A percentile compares a stretch with the other conserved stretches of the same genome.
Conservation (phyloP, 2,113 vertebrate genomes). For the Rissa tridactyla region DNA sequence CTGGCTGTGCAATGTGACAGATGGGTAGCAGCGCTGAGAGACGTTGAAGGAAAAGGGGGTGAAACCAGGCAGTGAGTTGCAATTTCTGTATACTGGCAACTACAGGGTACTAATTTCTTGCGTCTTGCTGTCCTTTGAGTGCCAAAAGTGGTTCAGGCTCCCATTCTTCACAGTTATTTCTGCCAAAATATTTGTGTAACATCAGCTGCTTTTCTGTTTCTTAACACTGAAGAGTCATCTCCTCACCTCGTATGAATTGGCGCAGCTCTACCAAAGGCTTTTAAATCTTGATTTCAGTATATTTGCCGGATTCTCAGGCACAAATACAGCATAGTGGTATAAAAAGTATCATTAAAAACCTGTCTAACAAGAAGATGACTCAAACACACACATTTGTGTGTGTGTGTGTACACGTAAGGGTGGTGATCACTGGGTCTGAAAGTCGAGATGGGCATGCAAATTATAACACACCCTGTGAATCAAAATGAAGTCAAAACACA, state of each 20-base stretch:
- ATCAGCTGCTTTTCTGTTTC: not conserved
- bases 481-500: not conserved
- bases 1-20: not conserved
- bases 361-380: not conserved
- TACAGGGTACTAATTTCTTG: not conserved
- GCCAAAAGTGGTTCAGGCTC: not conserved
- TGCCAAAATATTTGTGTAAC: not conserved
- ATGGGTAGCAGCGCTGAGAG: not conserved
- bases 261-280: not conserved
- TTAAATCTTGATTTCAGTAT: not conserved
- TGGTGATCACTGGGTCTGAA: not conserved
- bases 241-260: not conserved
- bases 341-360: not conserved
- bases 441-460: not conserved
- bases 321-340: not conserved
- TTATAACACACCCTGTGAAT: not conserved
- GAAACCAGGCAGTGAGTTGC: not conserved
- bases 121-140: not conserved
- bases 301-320: not conserved
- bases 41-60: not conserved
- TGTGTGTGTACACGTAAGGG: not conserved
- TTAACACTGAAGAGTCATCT: not conserved
- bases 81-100: not conserved
- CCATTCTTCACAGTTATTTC: not conserved
- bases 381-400: not conserved